Base-by-base conservation (phyloP, 1,140 invertebrate species). In the Rhopalosiphum padi region DNA sequence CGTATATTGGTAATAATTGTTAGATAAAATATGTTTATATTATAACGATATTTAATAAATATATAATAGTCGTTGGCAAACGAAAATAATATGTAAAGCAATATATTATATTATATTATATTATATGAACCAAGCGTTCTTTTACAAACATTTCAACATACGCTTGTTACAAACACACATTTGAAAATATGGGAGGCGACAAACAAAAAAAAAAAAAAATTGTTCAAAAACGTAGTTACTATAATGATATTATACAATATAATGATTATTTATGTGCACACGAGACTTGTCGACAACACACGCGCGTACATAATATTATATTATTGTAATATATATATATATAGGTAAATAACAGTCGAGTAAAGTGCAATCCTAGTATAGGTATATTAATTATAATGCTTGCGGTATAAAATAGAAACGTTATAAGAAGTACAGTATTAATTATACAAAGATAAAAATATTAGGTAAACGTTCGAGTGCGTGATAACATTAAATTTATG, bases 111-210 rank as follows among this genome's bases (percentile, higher is more conserved):
- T 88, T 51, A 46, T 46, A 46, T 46, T 46, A 46, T 46, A 46
- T 46, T 46, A 46, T 46, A 82, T 82, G 43, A 91, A 91, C 60
- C 77, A 92, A 92, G 91, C 91, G 91, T 92, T 92, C 91, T 85
- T 92, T 83, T 91, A 91, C 91, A 83, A 25, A 82, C 25, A 35
- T 41, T 92, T 92, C 30, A 48, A 92, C 46, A 92, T 92, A 92
- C 91, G 91, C 91, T 92, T 92, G 91, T 23, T 91, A 91, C 43
- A 91, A 89, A 89, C 48, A 89, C 48, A 53, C 48, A 53, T 89
- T 89, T 53, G 9, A 37, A 89, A 89, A 48, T 89, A 89, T 87
- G 23, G 22, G 21, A 18, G 41, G 46, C 46, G 46, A 88, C 23
- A 51, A 51, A 51, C 48, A 51, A 88, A 86, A 86, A 85, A 51